Conservation (phyloP, 2,797 vertebrate genomes). For the Tenualosa ilisha region DNA sequence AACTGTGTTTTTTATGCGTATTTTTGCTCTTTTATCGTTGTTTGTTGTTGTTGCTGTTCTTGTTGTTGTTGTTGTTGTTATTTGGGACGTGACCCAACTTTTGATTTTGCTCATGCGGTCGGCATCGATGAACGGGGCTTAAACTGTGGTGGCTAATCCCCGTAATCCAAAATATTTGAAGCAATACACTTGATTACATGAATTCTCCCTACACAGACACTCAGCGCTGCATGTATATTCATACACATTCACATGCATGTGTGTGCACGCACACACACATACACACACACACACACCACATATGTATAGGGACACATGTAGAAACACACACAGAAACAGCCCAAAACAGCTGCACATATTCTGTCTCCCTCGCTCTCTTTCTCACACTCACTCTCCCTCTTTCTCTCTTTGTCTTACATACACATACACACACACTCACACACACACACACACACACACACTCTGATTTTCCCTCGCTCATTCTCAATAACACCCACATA, state of each 20-base stretch:
- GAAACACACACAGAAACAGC: slow-evolving; percentile 33
- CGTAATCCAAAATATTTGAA: slow-evolving; percentile 58
- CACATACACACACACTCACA: slow-evolving; percentile 34
- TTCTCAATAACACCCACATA: slow-evolving; percentile 74
- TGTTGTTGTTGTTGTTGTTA: slow-evolving; percentile 35
- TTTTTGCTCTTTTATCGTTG: background rate
- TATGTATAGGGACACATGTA: slow-evolving; percentile 24
- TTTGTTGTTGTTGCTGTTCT: slow-evolving; percentile 35
- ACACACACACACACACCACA: slow-evolving; percentile 5
- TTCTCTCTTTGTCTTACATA: slow-evolving; percentile 28
- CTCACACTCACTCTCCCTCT: background rate
- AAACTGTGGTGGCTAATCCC: slow-evolving; percentile 39
- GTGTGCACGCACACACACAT: slow-evolving; percentile 26
- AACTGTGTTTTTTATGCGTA: slow-evolving; percentile 20
- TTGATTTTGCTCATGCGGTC: slow-evolving; percentile 49
- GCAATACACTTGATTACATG: slow-evolving; percentile 61
- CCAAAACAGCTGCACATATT: background rate
- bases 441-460: slow-evolving; percentile 19
- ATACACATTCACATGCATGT: slow-evolving; percentile 30
- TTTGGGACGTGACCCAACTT: slow-evolving; percentile 11
- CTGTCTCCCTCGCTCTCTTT: background rate
- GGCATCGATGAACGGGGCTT: slow-evolving; percentile 44
- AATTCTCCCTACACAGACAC: slow-evolving; percentile 48
- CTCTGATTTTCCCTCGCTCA: slow-evolving; percentile 60
- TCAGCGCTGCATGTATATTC: background rate